Base-by-base conservation (phyloP, 2,888 invertebrate genomes). In the Ypsolopha sequella region DNA sequence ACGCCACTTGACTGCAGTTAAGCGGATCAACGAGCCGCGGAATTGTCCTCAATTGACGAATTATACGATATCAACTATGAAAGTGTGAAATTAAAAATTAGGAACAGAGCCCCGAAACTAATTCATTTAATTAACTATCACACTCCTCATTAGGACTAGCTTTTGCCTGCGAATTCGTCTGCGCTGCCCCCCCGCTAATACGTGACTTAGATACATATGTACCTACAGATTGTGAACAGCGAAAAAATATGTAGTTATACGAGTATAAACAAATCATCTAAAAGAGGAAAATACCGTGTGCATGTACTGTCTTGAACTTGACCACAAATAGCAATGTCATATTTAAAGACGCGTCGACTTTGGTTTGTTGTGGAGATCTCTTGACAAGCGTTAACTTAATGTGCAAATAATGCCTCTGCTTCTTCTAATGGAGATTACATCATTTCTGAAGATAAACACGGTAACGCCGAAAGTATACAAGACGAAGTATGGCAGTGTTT, bases 41-140 rank as follows among this genome's bases (percentile, higher is more conserved):
- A 80, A 84, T 81, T 85, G 82, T 68, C 76, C 81, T 73, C 70
- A 84, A 85, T 85, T 81, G 71, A 66, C 64, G 67, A 76, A 77
- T 81, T 79, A 75, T 68, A 62, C 59, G 44, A 56, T 54, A 50
- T 51, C 51, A 47, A 24, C n/a, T 35, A 47, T 13, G 70, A 73
- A 76, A 73, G 69, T 68, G 59, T 60, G 53, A 63, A 35, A 49
- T 36, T 41, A 6, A 9, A 41, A 47, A 36, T 50, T 36, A 52
- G 41, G 24, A 43, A 24, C 33, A 38, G 24, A 24, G 4, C 24
- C 34, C 24, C 44, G n/a, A 38, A 45, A 24, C n/a, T n/a, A 46
- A 34, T 36, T 46, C 39, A 24, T 24, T 24, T 24, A 24, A 24
- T 24, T 24, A 4, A 24, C 24, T 24, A 24, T 24, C 4, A 24